Conservation (phyloP, 2,797 vertebrate species). For the Graptemys geographica region DNA sequence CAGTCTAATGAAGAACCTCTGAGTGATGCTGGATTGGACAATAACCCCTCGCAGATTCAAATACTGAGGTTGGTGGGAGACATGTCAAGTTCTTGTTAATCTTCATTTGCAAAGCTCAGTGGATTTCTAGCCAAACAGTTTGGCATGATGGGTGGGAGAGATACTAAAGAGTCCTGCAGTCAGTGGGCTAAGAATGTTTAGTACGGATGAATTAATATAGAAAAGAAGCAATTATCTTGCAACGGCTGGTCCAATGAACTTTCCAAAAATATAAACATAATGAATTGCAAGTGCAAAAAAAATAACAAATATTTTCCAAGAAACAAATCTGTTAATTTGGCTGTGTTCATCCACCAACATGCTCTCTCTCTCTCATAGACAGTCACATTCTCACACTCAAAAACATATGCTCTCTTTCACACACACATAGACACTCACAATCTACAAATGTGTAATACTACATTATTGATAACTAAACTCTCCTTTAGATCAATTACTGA, state of each 20-base stretch:
- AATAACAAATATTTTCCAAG: constrained; percentile 18
- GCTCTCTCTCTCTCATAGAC: not conserved
- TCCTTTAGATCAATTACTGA: constrained; percentile 64
- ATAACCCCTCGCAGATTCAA: not conserved
- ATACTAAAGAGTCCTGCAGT: constrained; percentile 22
- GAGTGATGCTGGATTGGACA: constrained; percentile 13
- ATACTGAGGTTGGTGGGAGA: not conserved
- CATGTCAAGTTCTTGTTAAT: constrained; percentile 49
- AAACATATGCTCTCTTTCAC: not conserved
- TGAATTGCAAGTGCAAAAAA: not conserved
- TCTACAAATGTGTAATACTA: constrained; percentile 56
- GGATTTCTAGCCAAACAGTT: constrained; percentile 40
- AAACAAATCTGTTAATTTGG: constrained; percentile 23
- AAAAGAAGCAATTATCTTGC: not conserved
- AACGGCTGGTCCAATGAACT: not conserved
- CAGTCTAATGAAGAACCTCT: not conserved
- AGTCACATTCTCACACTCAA: not conserved
- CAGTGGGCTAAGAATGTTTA: constrained; percentile 37
- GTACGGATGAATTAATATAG: constrained; percentile 3
- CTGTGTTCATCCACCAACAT: not conserved
- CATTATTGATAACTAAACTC: constrained; percentile 64
- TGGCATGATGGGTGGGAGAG: constrained; percentile 21
- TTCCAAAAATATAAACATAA: not conserved
- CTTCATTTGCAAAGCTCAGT: constrained; percentile 1
- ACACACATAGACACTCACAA: not conserved